A percentile compares a stretch with the other conserved stretches of the same genome.
Evolutionary conservation across 2,797 vertebrate species (phyloP).

Genomic region (Lutjanus campechanus): DNA sequence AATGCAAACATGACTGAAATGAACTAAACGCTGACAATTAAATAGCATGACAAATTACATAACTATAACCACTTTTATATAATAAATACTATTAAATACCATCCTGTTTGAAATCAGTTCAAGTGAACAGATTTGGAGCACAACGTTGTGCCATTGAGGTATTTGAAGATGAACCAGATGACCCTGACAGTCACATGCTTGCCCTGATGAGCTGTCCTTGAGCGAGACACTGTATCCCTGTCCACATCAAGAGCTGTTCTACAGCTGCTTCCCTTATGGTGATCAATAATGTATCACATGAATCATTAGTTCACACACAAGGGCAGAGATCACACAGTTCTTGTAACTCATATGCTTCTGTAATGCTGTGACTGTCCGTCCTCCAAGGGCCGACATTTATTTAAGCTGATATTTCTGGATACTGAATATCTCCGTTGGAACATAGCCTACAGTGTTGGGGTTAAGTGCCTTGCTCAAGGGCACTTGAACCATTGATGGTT

Average conservation of each 20-base stretch:
- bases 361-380: slow-evolving; percentile 48
- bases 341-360: slow-evolving; percentile 66
- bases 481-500: slow-evolving; percentile 38
- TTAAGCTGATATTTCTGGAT: slow-evolving; percentile 47
- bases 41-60: too few species aligned
- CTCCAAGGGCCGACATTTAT: slow-evolving; percentile 36
- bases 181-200: slow-evolving; percentile 10
- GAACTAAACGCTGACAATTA: not conserved
- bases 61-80: not conserved
- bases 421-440: slow-evolving; percentile 44
- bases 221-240: slow-evolving; percentile 40
- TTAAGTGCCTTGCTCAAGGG: slow-evolving; percentile 65
- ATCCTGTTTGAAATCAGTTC: not conserved
- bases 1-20: not conserved
- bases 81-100: not conserved
- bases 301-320: slow-evolving; percentile 62
- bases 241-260: slow-evolving; percentile 34
- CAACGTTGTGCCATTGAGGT: not conserved
- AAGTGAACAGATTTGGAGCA: not conserved
- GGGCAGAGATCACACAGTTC: slow-evolving; percentile 60
- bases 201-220: slow-evolving; percentile 58
- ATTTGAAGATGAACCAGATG: slow-evolving; percentile 19
- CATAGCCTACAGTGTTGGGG: slow-evolving; percentile 26
- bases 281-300: slow-evolving; percentile 78
- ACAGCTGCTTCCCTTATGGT: slow-evolving; percentile 58